phyloP scores from a whole-genome alignment of 2,113 vertebrate genomes.

The Dipodomys merriami region DNA sequence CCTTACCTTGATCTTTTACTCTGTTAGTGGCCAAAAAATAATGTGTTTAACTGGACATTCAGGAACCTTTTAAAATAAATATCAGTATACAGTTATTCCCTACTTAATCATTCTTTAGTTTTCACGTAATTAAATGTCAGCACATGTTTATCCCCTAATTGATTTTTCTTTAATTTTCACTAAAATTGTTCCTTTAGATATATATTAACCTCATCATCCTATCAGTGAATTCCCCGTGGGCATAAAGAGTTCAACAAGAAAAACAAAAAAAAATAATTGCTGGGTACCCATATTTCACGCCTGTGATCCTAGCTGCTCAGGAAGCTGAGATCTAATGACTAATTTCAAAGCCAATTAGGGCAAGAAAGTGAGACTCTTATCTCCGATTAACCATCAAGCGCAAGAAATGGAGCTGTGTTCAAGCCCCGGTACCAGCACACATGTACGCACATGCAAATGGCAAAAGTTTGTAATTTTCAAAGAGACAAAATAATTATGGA shows the following conservation, averaged over 20 bases:
- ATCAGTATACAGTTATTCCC: neutral
- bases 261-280: too few relatives aligned
- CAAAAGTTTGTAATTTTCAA: neutral
- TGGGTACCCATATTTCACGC: too few relatives aligned
- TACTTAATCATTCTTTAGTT: neutral
- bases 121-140: neutral
- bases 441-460: neutral
- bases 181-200: neutral
- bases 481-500: neutral
- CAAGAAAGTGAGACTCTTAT: too few relatives aligned
- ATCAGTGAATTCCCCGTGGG: neutral
- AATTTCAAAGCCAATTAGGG: too few relatives aligned
- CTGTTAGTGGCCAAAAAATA: neutral
- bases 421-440: too few relatives aligned
- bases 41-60: neutral
- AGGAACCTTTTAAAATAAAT: neutral
- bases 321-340: neutral
- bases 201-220: neutral
- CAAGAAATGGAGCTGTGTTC: neutral
- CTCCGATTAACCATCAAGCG: too few relatives aligned
- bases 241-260: neutral
- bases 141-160: neutral
- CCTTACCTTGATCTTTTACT: neutral
- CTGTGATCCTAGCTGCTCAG: neutral
- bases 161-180: neutral